Evolutionary conservation across 2,113 vertebrate genomes (phyloP).

Genomic region (Melanerpes aurifrons): DNA sequence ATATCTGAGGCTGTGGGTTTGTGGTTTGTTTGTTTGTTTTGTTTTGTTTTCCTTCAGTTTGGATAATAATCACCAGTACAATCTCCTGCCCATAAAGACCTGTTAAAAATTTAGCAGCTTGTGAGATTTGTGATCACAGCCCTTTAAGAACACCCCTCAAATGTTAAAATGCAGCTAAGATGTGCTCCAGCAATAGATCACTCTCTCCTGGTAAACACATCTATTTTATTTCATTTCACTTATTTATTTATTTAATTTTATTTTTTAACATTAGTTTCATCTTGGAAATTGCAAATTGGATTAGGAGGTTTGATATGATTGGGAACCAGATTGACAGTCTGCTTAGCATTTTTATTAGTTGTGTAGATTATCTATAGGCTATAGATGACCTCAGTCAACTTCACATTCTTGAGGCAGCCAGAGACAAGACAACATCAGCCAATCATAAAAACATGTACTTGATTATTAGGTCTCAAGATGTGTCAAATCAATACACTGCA

Average conservation of each 20-base stretch:
- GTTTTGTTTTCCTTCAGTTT: not conserved
- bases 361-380: constrained; percentile 68
- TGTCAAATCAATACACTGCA: constrained; percentile 68
- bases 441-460: constrained; percentile 71
- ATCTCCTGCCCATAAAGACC: constrained; percentile 16
- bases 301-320: constrained; percentile 53
- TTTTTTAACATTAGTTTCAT: constrained; percentile 51
- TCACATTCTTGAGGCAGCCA: constrained; percentile 59
- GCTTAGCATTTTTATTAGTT: constrained; percentile 74
- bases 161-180: constrained; percentile 11
- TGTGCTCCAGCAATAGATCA: not conserved
- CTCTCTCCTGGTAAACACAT: not conserved
- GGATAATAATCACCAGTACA: not conserved
- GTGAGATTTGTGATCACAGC: constrained; percentile 1
- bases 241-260: not conserved
- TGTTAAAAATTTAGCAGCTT: constrained; percentile 47
- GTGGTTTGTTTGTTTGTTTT: not conserved
- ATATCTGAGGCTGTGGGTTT: not conserved
- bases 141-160: constrained; percentile 4
- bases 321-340: constrained; percentile 52
- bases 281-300: constrained; percentile 65
- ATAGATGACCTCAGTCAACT: constrained; percentile 72
- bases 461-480: constrained; percentile 72
- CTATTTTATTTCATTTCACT: not conserved
- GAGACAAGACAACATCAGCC: constrained; percentile 64